Evolutionary conservation across 2,113 vertebrate species (phyloP), one percentile per base, ranked within the genome.

Genomic region (Centropus unirufus): DNA sequence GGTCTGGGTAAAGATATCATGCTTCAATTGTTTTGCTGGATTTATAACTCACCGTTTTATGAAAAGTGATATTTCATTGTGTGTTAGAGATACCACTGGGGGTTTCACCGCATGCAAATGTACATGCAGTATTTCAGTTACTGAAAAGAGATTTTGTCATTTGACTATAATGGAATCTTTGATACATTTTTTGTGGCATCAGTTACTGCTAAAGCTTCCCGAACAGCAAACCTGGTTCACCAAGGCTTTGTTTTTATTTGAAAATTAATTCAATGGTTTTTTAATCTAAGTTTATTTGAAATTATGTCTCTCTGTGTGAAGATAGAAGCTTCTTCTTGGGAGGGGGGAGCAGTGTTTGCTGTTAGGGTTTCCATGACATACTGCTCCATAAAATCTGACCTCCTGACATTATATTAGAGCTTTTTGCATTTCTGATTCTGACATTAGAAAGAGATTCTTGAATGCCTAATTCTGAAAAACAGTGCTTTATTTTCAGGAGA

Each of bases 351-450:
- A 23, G 34, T 61, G 63, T 63, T 86, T 70, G 63, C 62, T 62
- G 13, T 80, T 22, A 11, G 24, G 51, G 7, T 78, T 93, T 90
- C 88, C 47, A 30, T 86, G 76, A 81, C 76, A 68, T 36, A 87
- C 23, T 90, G 82, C 72, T 92, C 83, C 52, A 72, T 49, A 77
- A 95, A 91, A 73, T 64, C 76, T 89, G 94, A 96, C 83, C 93
- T 88, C 83, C 55, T 74, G 59, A 88, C 52, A n/a, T 42, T 47
- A 73, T 58, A 72, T 59, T 74, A 68, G 61, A 86, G 68, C 36
- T 40, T 67, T 96, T 90, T 96, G 57, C 83, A n/a, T 70, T 44
- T 75, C 88, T 93, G 85, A 95, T 86, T 91, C 87, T 88, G 93
- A 59, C 88, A 80, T 77, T 70, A 90, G 68, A 62, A 95, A 89